Evolutionary conservation across 2,113 vertebrate genomes (phyloP).

Genomic region (Microtus oregoni): DNA sequence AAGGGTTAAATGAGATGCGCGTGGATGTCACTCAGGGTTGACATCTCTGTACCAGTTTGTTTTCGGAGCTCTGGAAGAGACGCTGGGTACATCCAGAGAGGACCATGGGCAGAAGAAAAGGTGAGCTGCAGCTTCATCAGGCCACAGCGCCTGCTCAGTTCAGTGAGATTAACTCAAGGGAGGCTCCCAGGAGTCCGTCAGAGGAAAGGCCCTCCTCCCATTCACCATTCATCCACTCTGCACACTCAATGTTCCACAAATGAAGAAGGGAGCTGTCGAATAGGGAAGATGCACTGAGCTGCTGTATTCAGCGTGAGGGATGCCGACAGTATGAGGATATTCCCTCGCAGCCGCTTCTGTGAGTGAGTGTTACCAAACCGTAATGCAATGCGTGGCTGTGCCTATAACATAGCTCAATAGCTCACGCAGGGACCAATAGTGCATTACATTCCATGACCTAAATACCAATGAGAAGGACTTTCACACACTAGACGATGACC

Average conservation of each 20-base stretch:
- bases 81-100: not conserved
- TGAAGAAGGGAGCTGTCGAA: not conserved
- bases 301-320: not conserved
- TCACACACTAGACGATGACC: not conserved
- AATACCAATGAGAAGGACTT: not conserved
- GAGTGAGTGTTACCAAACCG: not conserved
- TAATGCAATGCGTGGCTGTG: not conserved
- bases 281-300: slow-evolving; percentile 17
- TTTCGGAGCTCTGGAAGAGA: not conserved
- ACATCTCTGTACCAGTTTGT: not conserved
- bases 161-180: not conserved
- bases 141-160: not conserved
- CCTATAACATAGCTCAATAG: not conserved
- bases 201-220: not conserved
- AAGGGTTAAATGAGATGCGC: not conserved
- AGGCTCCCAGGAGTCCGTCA: not conserved
- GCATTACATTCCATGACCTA: not conserved
- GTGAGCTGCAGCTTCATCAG: not conserved
- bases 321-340: not conserved
- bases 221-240: not conserved
- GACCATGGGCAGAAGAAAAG: not conserved
- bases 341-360: not conserved
- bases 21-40: not conserved
- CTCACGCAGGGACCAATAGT: not conserved
- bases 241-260: not conserved